Evolutionary conservation across 2,797 vertebrate genomes (phyloP).

Genomic region (Semaprochilodus insignis): DNA sequence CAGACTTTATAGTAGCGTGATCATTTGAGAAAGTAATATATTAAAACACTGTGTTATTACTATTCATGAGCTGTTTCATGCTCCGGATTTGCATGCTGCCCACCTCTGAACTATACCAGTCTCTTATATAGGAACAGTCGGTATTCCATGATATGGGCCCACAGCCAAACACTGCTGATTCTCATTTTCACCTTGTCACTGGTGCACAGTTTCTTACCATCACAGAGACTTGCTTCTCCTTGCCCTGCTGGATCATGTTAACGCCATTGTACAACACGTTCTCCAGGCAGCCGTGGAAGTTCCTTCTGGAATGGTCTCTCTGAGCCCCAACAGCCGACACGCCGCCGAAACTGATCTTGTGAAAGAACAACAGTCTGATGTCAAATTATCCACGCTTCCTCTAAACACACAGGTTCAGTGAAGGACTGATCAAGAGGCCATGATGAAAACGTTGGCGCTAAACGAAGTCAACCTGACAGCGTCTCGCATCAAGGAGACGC

Average conservation of each 20-base stretch:
- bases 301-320: conserved; percentile 73
- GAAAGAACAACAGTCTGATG: conserved; percentile 70
- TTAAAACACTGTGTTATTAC: no score
- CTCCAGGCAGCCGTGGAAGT: conserved; percentile 93
- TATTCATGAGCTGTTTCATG: no score
- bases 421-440: not conserved
- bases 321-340: conserved; percentile 78
- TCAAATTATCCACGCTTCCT: conserved; percentile 39
- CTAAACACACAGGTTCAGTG: not conserved
- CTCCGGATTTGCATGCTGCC: no score
- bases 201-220: conserved; percentile 75
- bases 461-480: not conserved
- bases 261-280: conserved; percentile 88
- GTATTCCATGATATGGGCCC: no score
- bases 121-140: no score
- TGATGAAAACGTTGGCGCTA: conserved; percentile 7
- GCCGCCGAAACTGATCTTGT: conserved; percentile 92
- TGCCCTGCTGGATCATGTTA: conserved; percentile 84
- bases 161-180: not conserved
- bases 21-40: no score
- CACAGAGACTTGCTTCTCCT: conserved; percentile 77
- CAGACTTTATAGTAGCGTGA: no score
- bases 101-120: no score
- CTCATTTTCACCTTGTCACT: not conserved
- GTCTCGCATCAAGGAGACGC: not conserved